A percentile compares a stretch with the other conserved stretches of the same genome.
Conservation (phyloP, 2,797 vertebrate species). For the Micropoecilia bifurca region DNA sequence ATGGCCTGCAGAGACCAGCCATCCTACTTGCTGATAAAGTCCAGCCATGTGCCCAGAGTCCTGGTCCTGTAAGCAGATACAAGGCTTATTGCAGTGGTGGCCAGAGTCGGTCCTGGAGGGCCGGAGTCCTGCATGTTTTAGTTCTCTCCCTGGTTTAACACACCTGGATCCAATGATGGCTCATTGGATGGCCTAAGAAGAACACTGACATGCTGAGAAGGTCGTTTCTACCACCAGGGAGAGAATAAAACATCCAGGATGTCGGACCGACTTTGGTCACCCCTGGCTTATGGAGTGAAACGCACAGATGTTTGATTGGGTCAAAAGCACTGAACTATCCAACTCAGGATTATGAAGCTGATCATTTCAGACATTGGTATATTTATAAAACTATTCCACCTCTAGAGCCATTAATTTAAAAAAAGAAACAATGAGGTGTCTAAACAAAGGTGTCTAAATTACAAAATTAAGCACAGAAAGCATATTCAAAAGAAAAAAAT, state of each 20-base stretch:
- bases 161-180: too few species aligned
- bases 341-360: neutral
- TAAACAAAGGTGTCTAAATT: neutral
- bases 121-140: too few species aligned
- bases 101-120: too few species aligned
- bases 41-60: slow-evolving; percentile 33
- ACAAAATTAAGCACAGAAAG: neutral
- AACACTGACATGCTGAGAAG: too few species aligned
- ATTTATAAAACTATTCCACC: neutral
- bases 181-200: too few species aligned
- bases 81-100: slow-evolving; percentile 16
- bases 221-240: too few species aligned
- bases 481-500: neutral
- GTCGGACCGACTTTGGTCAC: too few species aligned
- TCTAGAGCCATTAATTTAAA: neutral
- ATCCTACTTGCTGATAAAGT: slow-evolving; percentile 30
- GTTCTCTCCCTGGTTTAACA: too few species aligned
- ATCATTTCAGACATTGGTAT: slow-evolving; percentile 5
- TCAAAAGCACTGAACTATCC: slow-evolving; percentile 19
- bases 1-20: slow-evolving; percentile 33
- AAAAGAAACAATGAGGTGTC: neutral
- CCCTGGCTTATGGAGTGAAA: slow-evolving; percentile 27
- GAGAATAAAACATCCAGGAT: too few species aligned
- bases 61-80: slow-evolving; percentile 67
- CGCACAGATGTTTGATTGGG: neutral